Conservation (phyloP, 2,888 invertebrate species). For the Spodoptera littoralis region DNA sequence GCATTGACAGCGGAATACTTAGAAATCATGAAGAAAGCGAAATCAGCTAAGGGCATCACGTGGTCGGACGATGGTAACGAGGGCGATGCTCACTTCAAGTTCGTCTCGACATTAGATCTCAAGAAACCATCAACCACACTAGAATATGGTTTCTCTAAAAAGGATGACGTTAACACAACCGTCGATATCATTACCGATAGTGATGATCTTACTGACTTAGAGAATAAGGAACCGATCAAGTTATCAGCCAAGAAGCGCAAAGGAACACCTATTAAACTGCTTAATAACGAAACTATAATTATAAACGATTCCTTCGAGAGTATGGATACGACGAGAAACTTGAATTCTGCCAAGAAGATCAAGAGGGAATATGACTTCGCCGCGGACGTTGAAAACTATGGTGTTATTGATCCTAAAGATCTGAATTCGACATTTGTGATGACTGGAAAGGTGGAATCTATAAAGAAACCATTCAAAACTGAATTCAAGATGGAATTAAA, state of each 20-base stretch:
- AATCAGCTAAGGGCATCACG: conserved; percentile 89
- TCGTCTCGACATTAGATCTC: conserved; percentile 73
- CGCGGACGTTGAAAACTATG: conserved; percentile 71
- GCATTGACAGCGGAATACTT: conserved; percentile 88
- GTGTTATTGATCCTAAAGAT: conserved; percentile 72
- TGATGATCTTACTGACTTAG: conserved; percentile 76
- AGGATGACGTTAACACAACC: conserved; percentile 61
- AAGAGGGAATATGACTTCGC: conserved; percentile 68
- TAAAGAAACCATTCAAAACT: conserved; percentile 64
- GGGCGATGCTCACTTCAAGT: conserved; percentile 73
- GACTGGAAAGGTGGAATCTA: conserved; percentile 72
- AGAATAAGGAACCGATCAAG: conserved; percentile 69
- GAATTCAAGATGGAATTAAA: conserved; percentile 58
- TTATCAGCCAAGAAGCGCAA: conserved; percentile 74
- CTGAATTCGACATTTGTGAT: conserved; percentile 85
- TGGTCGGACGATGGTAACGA: conserved; percentile 87
- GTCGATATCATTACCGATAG: conserved; percentile 76
- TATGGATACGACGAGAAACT: conserved; percentile 71
- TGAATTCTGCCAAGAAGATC: conserved; percentile 79
- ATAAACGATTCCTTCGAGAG: conserved; percentile 82
- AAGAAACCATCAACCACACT: conserved; percentile 69
- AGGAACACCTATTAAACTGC: conserved; percentile 79
- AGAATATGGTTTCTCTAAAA: conserved; percentile 58
- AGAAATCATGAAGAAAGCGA: conserved; percentile 88
- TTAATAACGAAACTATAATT: conserved; percentile 80